Evolutionary conservation across 1,140 invertebrate species (phyloP), one percentile per base, ranked within the genome.

Genomic region (Sarcophaga peregrina): DNA sequence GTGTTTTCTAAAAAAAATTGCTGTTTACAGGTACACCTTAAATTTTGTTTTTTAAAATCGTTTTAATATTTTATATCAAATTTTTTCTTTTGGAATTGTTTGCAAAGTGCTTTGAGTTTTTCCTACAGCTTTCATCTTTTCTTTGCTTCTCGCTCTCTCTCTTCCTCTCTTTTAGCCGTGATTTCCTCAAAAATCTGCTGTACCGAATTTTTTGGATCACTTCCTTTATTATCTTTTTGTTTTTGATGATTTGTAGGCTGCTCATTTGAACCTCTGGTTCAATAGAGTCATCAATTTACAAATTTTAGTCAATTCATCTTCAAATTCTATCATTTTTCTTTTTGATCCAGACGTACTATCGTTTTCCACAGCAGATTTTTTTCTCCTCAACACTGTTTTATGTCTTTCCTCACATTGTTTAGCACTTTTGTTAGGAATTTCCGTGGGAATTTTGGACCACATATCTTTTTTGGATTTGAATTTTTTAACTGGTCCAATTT

Each of bases 361-460:
- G 20, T 80, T 80, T 8, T 80, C 50, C 50, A 52, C 15, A 5
- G 20, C 76, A 17, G 76, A 17, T 80, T 80, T 25, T n/a, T 37
- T 80, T 25, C 52, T 62, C 58, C 50, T 62, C 20, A 81, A 15
- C 5, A 62, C 52, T 20, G 80, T 81, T 62, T 81, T 81, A 8
- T 62, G 45, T 62, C 52, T 62, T 37, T 81, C 20, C 25, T 81
- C 80, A 62, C 80, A 81, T 8, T 62, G 52, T 6, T 81, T 81
- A 15, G 80, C 52, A 17, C 20, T 62, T 62, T 37, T 81, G 0
- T 45, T 52, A 20, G 4, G 20, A 45, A 62, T 62, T 45, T 81
- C 52, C 13, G 20, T 45, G 25, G 80, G 13, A 15, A 81, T 81
- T n/a, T 62, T 45, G 52, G 20, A 4, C 78, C 78, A 58, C 78